phyloP scores from a whole-genome alignment of 2,113 vertebrate species.

The Colinus virginianus region DNA sequence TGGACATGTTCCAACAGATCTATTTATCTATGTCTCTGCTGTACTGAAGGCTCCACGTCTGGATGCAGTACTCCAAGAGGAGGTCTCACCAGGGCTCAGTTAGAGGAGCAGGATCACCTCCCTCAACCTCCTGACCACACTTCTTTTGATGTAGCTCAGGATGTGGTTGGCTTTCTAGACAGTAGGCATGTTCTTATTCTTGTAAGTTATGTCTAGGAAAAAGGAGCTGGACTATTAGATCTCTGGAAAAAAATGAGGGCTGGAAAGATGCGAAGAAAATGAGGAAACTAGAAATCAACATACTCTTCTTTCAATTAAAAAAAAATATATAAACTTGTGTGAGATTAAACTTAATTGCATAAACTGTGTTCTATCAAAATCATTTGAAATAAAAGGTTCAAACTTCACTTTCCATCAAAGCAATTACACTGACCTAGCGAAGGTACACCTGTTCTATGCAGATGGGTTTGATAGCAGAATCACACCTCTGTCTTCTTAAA shows the following conservation, averaged over 20 bases:
- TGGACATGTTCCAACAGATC: not conserved
- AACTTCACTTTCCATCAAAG: not conserved
- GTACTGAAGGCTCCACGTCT: not conserved
- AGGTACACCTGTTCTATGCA: not conserved
- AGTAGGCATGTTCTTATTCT: not conserved
- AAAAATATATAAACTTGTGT: not conserved
- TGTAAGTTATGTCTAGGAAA: not conserved
- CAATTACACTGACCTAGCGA: not conserved
- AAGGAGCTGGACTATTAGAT: constrained; percentile 3
- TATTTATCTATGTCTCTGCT: not conserved
- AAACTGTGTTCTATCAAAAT: not conserved
- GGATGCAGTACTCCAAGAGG: not conserved
- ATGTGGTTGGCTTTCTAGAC: not conserved
- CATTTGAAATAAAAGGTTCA: not conserved
- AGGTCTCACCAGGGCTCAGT: not conserved
- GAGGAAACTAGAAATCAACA: not conserved
- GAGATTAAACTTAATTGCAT: not conserved
- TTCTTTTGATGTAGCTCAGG: not conserved
- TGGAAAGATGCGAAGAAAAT: constrained; percentile 2
- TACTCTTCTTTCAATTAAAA: not conserved
- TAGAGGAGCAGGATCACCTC: not conserved
- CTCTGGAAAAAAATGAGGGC: accelerated
- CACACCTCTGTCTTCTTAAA: not conserved
- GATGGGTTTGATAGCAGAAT: not conserved
- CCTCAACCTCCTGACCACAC: not conserved